These are phyloP conservation scores for Theristicus caerulescens DNA, from an alignment of 2,113 vertebrate genomes.

Conservation along the genomic window DNA sequence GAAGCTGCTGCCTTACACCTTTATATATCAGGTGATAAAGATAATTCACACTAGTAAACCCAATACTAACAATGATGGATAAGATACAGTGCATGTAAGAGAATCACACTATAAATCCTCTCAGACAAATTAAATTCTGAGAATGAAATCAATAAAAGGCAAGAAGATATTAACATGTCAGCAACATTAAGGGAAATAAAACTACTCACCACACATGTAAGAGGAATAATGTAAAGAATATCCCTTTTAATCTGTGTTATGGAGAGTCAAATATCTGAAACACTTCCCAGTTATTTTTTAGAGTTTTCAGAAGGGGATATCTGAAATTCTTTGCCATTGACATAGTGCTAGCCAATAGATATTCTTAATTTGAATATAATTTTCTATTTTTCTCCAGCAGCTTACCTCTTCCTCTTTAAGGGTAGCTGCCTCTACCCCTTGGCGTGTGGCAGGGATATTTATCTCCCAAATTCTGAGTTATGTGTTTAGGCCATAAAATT, in stretches of 20 bases:
- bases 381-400: background rate
- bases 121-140: background rate
- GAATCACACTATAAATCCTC: background rate
- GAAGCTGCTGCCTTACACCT: background rate
- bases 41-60: background rate
- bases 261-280: background rate
- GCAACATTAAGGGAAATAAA: background rate
- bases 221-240: background rate
- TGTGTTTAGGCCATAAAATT: background rate
- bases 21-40: background rate
- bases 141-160: background rate
- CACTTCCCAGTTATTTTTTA: background rate
- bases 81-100: background rate
- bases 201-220: background rate
- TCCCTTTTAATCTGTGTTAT: background rate
- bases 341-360: background rate
- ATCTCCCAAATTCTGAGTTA: background rate
- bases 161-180: background rate
- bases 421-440: background rate
- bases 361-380: background rate
- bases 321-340: background rate
- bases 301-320: background rate
- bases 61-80: background rate
- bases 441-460: background rate
- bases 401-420: background rate